Evolutionary conservation across 2,888 invertebrate species (phyloP).

Genomic region (Punctoribates punctum): DNA sequence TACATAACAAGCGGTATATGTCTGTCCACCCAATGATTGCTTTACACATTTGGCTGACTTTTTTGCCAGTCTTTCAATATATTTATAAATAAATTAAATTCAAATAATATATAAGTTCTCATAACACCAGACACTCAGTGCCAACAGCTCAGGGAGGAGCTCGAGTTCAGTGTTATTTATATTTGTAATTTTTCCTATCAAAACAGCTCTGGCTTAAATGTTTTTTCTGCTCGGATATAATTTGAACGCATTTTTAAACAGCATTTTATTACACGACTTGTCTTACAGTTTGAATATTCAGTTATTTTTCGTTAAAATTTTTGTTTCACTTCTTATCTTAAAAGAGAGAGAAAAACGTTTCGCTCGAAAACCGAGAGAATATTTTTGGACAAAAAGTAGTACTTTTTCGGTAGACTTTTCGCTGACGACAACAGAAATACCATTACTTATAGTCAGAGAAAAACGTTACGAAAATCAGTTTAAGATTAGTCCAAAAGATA

Average conservation of each 20-base stretch:
- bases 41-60: not conserved
- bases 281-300: too few species aligned
- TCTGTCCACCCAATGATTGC: not conserved
- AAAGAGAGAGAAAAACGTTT: too few species aligned
- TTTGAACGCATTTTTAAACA: too few species aligned
- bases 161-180: not conserved
- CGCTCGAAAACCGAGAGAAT: too few species aligned
- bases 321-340: too few species aligned
- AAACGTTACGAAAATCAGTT: not conserved
- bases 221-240: not conserved
- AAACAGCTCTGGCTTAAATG: not conserved
- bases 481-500: not conserved
- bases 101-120: not conserved
- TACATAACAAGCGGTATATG: not conserved
- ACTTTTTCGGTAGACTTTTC: not conserved
- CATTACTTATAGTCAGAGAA: not conserved
- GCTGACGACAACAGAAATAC: not conserved
- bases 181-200: slow-evolving; percentile 23
- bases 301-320: too few species aligned
- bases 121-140: slow-evolving; percentile 12
- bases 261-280: too few species aligned
- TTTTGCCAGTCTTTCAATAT: not conserved
- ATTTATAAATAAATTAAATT: slow-evolving; percentile 1
- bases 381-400: not conserved
- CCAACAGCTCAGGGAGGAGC: not conserved